phyloP scores from a whole-genome alignment of 92 coral and sea anemone genomes.

The Epizoanthus fatuus region DNA sequence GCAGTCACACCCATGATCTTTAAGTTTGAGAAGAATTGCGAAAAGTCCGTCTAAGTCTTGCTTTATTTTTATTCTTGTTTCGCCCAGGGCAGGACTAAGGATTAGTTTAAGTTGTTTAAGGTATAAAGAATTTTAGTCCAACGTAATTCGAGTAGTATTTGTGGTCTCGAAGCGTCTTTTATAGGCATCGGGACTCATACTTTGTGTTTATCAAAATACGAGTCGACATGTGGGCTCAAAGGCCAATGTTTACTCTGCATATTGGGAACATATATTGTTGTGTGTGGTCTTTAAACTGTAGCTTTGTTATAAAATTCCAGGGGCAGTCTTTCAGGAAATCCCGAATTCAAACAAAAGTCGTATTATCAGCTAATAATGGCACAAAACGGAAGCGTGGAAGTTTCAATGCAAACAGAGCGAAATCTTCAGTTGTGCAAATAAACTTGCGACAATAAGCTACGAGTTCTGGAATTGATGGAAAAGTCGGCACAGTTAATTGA shows the following conservation, averaged over 20 bases:
- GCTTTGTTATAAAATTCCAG: slow-evolving; percentile 10
- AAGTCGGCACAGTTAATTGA: too few relatives aligned
- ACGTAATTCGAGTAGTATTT: not conserved
- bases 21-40: not conserved
- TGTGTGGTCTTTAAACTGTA: slow-evolving; percentile 35
- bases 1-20: slow-evolving; percentile 6
- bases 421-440: not conserved
- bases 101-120: not conserved
- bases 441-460: not conserved
- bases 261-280: slow-evolving; percentile 19
- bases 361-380: slow-evolving; percentile 44
- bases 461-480: not conserved
- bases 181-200: not conserved
- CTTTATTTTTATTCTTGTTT: slow-evolving; percentile 16
- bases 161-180: slow-evolving; percentile 17
- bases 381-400: slow-evolving; percentile 25
- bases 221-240: not conserved
- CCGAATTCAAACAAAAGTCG: slow-evolving; percentile 35
- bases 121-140: slow-evolving; percentile 15
- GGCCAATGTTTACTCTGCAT: not conserved
- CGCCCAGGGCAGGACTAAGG: slow-evolving; percentile 26
- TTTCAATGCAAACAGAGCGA: slow-evolving; percentile 30
- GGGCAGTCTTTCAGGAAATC: slow-evolving; percentile 23
- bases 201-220: not conserved
- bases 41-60: not conserved